Percentiles rank a stretch among this genome's conserved stretches.
phyloP scores from a whole-genome alignment of 2,797 vertebrate species.

The Tapirus indicus region DNA sequence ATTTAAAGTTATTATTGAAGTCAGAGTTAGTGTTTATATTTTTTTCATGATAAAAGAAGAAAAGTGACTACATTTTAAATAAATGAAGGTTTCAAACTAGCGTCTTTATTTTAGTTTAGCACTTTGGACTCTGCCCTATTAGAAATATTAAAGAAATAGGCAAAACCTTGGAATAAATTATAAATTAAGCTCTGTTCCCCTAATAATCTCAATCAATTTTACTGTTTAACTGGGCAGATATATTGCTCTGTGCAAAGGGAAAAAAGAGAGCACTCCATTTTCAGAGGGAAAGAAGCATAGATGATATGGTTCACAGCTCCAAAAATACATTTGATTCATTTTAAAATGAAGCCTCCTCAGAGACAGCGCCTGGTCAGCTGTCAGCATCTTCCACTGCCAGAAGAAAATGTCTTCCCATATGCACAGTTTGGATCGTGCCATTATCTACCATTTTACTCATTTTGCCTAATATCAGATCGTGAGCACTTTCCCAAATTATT shows the following conservation, averaged over 20 bases:
- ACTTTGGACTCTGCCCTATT: not conserved
- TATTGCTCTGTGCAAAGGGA: conserved; percentile 4
- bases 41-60: conserved; percentile 41
- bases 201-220: conserved; percentile 66
- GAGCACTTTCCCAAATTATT: not conserved
- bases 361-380: not conserved
- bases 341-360: not conserved
- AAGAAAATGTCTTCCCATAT: not conserved
- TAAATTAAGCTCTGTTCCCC: conserved; percentile 44
- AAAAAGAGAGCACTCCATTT: conserved; percentile 27
- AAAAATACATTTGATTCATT: conserved; percentile 54
- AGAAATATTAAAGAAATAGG: conserved; percentile 52
- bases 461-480: not conserved
- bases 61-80: conserved; percentile 25
- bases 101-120: conserved; percentile 38
- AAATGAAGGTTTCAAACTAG: not conserved
- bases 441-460: not conserved
- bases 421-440: not conserved
- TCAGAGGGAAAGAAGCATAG: conserved; percentile 50
- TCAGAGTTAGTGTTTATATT: not conserved
- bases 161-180: conserved; percentile 41
- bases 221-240: conserved; percentile 55
- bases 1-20: conserved; percentile 15
- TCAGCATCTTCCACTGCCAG: not conserved
- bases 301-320: conserved; percentile 53